phyloP scores from a whole-genome alignment of 2,113 vertebrate species.

The Pseudorasbora parva region DNA sequence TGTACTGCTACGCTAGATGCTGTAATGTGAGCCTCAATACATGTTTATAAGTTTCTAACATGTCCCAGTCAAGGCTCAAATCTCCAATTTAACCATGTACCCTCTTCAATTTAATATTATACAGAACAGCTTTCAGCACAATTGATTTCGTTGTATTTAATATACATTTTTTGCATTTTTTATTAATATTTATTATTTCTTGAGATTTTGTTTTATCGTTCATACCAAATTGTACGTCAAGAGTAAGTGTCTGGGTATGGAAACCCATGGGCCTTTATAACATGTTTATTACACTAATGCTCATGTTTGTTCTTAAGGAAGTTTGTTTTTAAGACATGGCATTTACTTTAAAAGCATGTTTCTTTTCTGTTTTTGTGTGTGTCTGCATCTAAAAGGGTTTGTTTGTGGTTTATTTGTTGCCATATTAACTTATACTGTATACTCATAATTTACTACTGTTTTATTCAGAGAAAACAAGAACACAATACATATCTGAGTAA shows the following conservation, averaged over 20 bases:
- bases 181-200: not conserved
- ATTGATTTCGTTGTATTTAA: not conserved
- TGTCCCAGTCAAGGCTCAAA: not conserved
- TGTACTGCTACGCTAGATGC: conserved; percentile 1
- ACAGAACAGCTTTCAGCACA: not conserved
- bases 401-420: conserved; percentile 13
- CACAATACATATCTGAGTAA: not conserved
- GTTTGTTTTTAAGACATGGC: not conserved
- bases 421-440: conserved; percentile 53
- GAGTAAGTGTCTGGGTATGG: not conserved
- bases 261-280: not conserved
- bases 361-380: not conserved
- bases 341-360: not conserved
- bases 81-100: not conserved
- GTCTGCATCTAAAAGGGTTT: conserved; percentile 16
- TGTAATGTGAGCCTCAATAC: not conserved
- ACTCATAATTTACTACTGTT: not conserved
- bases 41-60: not conserved
- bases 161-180: not conserved
- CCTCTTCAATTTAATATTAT: not conserved
- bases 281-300: not conserved
- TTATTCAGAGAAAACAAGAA: not conserved
- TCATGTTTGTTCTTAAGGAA: not conserved
- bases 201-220: not conserved
- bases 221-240: not conserved